Conservation (phyloP, 2,113 vertebrate genomes). For the Rallus limicola region DNA sequence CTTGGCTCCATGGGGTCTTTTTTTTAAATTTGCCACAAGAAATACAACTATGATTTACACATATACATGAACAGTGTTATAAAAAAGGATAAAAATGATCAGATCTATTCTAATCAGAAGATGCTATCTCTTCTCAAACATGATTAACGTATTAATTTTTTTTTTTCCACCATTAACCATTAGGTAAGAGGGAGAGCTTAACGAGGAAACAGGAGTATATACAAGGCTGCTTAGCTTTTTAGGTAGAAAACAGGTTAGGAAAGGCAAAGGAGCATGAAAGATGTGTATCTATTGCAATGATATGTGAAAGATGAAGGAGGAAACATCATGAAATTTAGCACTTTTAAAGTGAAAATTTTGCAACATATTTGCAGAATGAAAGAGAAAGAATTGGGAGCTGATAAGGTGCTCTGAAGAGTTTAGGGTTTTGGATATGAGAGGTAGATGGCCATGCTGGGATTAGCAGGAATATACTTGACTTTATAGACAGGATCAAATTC, state of each 20-base stretch:
- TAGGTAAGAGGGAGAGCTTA: neutral
- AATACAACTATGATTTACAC: neutral
- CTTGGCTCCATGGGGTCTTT: neutral
- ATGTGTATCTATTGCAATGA: neutral
- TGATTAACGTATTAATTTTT: neutral
- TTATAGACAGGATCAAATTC: neutral
- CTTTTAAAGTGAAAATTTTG: neutral
- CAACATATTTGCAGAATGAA: neutral
- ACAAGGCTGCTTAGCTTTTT: neutral
- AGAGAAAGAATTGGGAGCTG: neutral
- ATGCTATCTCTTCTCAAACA: neutral
- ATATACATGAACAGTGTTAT: neutral
- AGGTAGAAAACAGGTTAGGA: neutral
- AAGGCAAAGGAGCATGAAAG: neutral
- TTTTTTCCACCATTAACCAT: neutral
- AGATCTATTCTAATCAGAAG: neutral
- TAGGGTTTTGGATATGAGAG: neutral
- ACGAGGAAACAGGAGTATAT: neutral
- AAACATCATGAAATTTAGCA: neutral
- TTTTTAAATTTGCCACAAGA: neutral
- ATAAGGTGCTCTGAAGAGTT: neutral
- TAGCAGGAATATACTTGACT: neutral
- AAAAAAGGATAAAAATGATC: neutral
- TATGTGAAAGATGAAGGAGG: neutral
- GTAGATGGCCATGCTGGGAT: neutral